Evolutionary conservation across 1,140 invertebrate species (phyloP).

Genomic region (Danaus melanippus): DNA sequence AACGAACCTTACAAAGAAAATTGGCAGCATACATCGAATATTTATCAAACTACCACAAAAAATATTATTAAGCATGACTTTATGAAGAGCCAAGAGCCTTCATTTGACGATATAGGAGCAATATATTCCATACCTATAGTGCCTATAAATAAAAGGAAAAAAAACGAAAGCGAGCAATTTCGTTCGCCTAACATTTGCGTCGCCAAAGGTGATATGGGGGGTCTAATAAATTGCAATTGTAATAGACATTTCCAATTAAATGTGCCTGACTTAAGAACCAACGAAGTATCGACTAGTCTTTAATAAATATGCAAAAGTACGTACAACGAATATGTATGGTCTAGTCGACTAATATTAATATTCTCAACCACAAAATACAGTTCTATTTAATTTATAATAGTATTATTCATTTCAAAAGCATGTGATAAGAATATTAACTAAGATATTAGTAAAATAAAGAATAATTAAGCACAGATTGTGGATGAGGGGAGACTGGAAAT

Average conservation of each 20-base stretch:
- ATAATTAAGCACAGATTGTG: no score
- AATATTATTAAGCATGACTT: slow-evolving; percentile 31
- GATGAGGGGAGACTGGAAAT: no score
- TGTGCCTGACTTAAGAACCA: slow-evolving; percentile 53
- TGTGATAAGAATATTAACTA: slow-evolving; percentile 2
- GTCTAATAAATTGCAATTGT: slow-evolving; percentile 50
- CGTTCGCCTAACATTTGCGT: slow-evolving; percentile 65
- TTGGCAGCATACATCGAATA: slow-evolving; percentile 29
- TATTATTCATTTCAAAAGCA: slow-evolving; percentile 13
- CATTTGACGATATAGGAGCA: slow-evolving; percentile 28
- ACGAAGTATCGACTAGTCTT: slow-evolving; percentile 57
- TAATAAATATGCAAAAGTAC: slow-evolving; percentile 23
- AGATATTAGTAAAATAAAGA: no score
- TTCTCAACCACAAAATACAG: slow-evolving; percentile 10
- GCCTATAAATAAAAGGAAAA: slow-evolving; percentile 34
- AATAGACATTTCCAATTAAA: slow-evolving; percentile 65
- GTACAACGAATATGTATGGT: slow-evolving; percentile 44
- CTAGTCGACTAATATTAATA: slow-evolving; percentile 39
- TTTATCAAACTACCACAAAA: slow-evolving; percentile 40
- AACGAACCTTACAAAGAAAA: slow-evolving; percentile 42
- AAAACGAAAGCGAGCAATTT: slow-evolving; percentile 39
- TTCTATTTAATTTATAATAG: slow-evolving; percentile 13
- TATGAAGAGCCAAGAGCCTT: slow-evolving; percentile 25
- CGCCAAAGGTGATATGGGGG: slow-evolving; percentile 50
- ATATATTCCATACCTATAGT: slow-evolving; percentile 39